phyloP scores from a whole-genome alignment of 1,140 invertebrate genomes.

The Apis cerana region DNA sequence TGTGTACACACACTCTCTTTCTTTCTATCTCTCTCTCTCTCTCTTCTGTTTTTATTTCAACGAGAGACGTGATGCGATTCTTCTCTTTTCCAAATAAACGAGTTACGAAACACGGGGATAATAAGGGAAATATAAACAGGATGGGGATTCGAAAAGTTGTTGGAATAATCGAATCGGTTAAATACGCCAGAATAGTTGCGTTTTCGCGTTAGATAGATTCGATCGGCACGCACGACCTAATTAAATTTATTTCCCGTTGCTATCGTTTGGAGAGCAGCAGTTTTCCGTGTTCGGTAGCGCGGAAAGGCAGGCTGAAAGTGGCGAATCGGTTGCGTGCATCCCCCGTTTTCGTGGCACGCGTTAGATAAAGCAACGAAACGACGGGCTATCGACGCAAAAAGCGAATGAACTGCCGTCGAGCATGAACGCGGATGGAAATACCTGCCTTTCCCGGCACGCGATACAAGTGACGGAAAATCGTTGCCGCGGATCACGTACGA shows the following conservation, averaged over 20 bases:
- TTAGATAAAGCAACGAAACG: slow-evolving; percentile 56
- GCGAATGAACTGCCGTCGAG: slow-evolving; percentile 50
- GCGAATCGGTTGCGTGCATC: slow-evolving; percentile 16
- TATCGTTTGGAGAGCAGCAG: background rate
- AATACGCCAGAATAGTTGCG: background rate
- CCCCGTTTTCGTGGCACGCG: slow-evolving; percentile 40
- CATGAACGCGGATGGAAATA: slow-evolving; percentile 54
- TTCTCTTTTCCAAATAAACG: background rate
- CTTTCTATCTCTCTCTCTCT: background rate
- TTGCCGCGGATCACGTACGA: slow-evolving; percentile 52
- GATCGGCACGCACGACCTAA: background rate
- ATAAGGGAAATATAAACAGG: too few species aligned
- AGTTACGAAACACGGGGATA: background rate
- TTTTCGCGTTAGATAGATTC: background rate
- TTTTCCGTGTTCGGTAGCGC: background rate
- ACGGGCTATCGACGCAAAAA: slow-evolving; percentile 51
- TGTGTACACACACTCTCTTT: background rate
- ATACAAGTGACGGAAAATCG: slow-evolving; percentile 58
- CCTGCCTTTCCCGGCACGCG: slow-evolving; percentile 50
- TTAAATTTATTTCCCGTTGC: background rate
- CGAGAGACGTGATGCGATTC: background rate
- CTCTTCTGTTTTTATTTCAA: background rate
- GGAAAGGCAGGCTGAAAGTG: slow-evolving; percentile 14
- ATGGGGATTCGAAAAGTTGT: background rate
- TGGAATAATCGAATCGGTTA: background rate